Percentiles rank a stretch among this genome's conserved stretches.
phyloP scores from a whole-genome alignment of 2,797 vertebrate species.

The Eulemur mongoz region DNA sequence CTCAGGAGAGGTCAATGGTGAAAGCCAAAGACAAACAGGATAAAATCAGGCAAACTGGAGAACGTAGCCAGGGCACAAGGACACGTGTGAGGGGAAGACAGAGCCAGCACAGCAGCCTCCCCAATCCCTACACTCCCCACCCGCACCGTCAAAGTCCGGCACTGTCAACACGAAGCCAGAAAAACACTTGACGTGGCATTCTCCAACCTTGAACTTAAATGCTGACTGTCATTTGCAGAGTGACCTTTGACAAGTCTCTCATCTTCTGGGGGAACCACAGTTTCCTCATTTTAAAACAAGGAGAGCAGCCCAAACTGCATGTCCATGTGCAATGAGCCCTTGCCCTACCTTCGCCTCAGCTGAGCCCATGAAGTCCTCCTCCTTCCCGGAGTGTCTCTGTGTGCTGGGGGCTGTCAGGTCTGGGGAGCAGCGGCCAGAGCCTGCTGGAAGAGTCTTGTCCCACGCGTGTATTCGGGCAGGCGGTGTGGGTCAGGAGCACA shows the following conservation, averaged over 20 bases:
- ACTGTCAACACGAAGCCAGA: background rate
- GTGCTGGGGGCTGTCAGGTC: background rate
- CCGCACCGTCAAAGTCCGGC: rapidly evolving
- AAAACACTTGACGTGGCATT: background rate
- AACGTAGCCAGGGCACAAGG: background rate
- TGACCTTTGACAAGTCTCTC: slow-evolving; percentile 9
- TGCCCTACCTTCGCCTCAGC: background rate
- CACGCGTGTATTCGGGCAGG: background rate
- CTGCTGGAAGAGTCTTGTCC: background rate
- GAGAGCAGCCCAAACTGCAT: background rate
- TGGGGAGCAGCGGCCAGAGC: background rate
- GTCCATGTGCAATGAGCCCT: rapidly evolving
- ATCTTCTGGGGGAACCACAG: background rate
- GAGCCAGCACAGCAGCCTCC: background rate
- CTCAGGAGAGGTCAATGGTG: background rate
- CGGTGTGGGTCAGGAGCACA: background rate
- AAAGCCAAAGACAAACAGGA: background rate
- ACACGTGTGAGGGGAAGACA: background rate
- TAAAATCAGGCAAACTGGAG: background rate
- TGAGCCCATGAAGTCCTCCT: background rate
- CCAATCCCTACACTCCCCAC: background rate
- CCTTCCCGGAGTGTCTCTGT: background rate
- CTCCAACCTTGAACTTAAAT: background rate
- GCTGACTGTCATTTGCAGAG: background rate
- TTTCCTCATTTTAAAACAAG: slow-evolving; percentile 51